Conservation (phyloP, 2,113 vertebrate genomes). For the Lontra canadensis region DNA sequence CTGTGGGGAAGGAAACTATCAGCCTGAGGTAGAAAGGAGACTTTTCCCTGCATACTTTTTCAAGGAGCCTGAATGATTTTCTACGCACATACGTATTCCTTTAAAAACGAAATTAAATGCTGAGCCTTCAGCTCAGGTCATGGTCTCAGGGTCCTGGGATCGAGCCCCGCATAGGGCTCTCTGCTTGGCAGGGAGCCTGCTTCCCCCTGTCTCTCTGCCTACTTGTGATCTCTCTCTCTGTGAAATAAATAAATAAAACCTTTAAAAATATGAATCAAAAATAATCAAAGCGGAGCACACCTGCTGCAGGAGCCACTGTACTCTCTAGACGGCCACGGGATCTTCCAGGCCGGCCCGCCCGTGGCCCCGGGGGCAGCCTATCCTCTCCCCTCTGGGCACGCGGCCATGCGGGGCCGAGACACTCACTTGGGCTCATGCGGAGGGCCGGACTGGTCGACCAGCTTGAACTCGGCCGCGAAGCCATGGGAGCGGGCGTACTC, state of each 20-base stretch:
- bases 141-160: too few relatives aligned
- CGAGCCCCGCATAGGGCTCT: too few relatives aligned
- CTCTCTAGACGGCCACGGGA: background rate
- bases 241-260: too few relatives aligned
- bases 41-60: background rate
- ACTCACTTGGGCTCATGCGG: slow-evolving; percentile 96
- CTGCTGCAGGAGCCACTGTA: background rate
- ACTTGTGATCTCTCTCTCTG: too few relatives aligned
- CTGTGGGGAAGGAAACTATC: background rate
- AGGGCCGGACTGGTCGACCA: slow-evolving; percentile 94
- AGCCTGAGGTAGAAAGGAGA: background rate
- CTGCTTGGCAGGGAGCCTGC: too few relatives aligned
- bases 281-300: background rate
- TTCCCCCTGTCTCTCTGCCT: too few relatives aligned
- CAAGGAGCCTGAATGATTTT: background rate
- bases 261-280: background rate
- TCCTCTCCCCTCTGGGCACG: rapidly evolving
- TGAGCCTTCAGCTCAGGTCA: too few relatives aligned
- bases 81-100: background rate
- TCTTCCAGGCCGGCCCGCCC: background rate
- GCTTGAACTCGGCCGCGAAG: slow-evolving; percentile 95
- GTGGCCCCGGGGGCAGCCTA: too few relatives aligned
- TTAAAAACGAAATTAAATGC: background rate
- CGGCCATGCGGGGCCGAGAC: rapidly evolving
- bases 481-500: slow-evolving; percentile 96